Percentiles rank a stretch among this genome's conserved stretches.
Evolutionary conservation across 2,888 invertebrate genomes (phyloP).

Genomic region (Mesoligia furuncula): DNA sequence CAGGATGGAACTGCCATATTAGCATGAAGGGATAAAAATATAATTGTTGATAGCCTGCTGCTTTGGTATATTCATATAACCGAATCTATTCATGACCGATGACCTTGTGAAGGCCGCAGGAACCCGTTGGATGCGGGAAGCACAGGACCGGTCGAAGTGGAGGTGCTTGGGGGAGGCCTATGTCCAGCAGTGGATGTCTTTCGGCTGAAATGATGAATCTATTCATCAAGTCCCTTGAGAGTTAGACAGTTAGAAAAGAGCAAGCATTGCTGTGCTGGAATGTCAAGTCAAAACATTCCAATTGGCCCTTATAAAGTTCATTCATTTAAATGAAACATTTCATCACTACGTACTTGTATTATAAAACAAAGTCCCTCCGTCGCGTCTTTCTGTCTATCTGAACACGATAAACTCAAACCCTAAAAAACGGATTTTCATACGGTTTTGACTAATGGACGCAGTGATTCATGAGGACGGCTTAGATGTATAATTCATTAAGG

Average conservation of each 20-base stretch:
- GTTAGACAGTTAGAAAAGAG: neutral
- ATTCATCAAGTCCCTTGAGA: neutral
- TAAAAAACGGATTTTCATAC: neutral
- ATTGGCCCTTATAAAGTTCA: neutral
- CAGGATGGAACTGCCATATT: slow-evolving; percentile 42
- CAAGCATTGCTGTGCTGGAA: slow-evolving; percentile 11
- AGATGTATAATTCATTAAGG: neutral
- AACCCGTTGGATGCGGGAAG: too few species aligned
- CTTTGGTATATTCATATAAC: neutral
- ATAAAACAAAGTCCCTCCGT: neutral
- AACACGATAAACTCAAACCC: neutral
- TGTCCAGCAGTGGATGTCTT: too few species aligned
- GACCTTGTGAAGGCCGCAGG: too few species aligned
- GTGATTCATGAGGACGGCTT: neutral
- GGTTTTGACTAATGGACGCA: neutral
- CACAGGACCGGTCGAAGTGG: too few species aligned
- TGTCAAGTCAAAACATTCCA: slow-evolving; percentile 8
- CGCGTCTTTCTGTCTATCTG: neutral
- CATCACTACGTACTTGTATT: neutral
- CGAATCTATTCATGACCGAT: neutral
- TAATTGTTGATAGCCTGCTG: neutral
- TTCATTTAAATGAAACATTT: slow-evolving; percentile 4
- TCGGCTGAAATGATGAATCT: too few species aligned
- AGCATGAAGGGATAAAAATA: slow-evolving; percentile 14
- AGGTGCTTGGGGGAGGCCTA: too few species aligned